Evolutionary conservation across 2,113 vertebrate genomes (phyloP).

Genomic region (Pygathrix nemaeus): DNA sequence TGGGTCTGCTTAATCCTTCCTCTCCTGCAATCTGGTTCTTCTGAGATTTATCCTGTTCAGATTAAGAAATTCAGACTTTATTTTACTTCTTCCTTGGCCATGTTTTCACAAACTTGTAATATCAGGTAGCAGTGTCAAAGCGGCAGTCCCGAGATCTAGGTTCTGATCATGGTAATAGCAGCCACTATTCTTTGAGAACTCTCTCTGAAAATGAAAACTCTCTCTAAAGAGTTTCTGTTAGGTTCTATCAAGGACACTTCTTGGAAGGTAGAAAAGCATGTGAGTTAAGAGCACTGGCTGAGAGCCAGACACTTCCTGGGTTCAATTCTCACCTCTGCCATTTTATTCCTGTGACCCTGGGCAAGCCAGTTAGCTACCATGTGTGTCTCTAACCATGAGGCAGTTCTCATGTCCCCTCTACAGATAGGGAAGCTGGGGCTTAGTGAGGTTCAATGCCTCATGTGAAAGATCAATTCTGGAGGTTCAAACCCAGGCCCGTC

Average conservation of each 20-base stretch:
- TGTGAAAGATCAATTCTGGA: neutral
- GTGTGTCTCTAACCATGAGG: neutral
- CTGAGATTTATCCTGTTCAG: neutral
- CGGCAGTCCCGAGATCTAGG: neutral
- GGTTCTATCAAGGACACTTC: neutral
- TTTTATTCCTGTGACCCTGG: neutral
- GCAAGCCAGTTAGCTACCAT: neutral
- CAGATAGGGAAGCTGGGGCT: neutral
- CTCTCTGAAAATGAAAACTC: neutral
- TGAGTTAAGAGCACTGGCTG: neutral
- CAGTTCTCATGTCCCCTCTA: neutral
- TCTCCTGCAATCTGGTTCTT: neutral
- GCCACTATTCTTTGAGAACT: neutral
- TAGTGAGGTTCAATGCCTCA: neutral
- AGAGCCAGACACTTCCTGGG: neutral
- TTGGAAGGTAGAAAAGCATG: neutral
- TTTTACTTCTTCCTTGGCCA: constrained; percentile 12
- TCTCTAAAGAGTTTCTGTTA: neutral
- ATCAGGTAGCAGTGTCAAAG: neutral
- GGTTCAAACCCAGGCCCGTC: neutral
- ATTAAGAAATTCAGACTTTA: constrained; percentile 21
- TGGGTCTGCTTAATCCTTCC: neutral
- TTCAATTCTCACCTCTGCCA: neutral
- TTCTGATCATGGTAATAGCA: neutral
- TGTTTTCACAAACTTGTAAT: neutral